These are phyloP conservation scores for Anisognathus igniventris DNA, from an alignment of 2,797 vertebrate species.

Conservation along the genomic window DNA sequence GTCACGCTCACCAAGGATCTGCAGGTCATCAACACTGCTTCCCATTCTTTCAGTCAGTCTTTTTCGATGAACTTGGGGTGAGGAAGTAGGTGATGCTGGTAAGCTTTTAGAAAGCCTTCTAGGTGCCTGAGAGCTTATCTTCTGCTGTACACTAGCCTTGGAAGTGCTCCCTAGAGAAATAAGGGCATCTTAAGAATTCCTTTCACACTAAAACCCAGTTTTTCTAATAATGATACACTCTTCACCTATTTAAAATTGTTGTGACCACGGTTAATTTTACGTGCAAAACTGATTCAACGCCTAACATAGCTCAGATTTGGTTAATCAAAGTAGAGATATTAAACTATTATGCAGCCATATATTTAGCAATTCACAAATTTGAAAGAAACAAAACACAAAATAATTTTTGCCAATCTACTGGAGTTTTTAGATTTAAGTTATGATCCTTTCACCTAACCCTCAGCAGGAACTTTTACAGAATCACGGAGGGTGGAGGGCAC, in stretches of 20 bases:
- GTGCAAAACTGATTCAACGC: background rate
- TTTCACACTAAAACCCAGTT: background rate
- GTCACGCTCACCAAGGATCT: conserved; percentile 8
- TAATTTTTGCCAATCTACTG: background rate
- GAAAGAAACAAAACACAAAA: background rate
- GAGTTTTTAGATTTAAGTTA: background rate
- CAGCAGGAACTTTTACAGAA: background rate
- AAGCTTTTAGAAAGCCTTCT: conserved; percentile 79
- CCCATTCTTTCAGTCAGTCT: conserved; percentile 26
- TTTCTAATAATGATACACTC: background rate
- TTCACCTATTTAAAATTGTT: background rate
- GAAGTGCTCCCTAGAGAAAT: conserved; percentile 38
- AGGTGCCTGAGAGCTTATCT: conserved; percentile 4
- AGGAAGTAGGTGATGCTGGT: conserved; percentile 78
- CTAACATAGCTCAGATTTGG: background rate
- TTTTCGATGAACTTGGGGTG: conserved; percentile 64
- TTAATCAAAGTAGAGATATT: background rate
- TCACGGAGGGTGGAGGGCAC: background rate
- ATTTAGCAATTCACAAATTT: background rate
- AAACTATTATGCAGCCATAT: background rate
- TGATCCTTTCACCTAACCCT: background rate
- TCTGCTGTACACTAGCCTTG: background rate
- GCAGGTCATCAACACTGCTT: conserved; percentile 52
- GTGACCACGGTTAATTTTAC: background rate
- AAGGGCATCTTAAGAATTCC: background rate